phyloP scores from a whole-genome alignment of 2,797 vertebrate genomes.

The Eleutherodactylus coqui region DNA sequence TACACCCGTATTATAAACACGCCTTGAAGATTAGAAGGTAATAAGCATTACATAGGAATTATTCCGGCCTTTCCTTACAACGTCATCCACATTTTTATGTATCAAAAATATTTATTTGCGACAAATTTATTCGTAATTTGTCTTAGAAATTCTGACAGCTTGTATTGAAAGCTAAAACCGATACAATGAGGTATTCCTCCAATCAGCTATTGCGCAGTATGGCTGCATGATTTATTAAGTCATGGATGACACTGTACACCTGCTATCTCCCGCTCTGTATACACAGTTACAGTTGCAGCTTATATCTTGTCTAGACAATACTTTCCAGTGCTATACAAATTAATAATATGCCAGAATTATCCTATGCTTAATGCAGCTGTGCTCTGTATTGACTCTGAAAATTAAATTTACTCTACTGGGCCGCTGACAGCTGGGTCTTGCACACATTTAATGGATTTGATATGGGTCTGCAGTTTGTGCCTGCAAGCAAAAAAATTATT shows the following conservation, averaged over 20 bases:
- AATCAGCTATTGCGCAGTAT: not conserved
- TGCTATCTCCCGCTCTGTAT: constrained; percentile 20
- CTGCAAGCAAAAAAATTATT: constrained; percentile 77
- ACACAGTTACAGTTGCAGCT: constrained; percentile 69
- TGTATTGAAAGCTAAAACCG: not conserved
- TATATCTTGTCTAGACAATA: constrained; percentile 80
- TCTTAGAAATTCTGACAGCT: not conserved
- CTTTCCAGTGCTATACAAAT: constrained; percentile 79
- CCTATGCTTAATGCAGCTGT: constrained; percentile 81
- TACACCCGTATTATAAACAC: too few relatives aligned
- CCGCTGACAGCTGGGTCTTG: constrained; percentile 82
- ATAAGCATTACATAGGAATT: too few relatives aligned
- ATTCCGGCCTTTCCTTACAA: too few relatives aligned
- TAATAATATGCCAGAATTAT: constrained; percentile 81
- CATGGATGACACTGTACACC: not conserved
- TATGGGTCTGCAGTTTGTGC: constrained; percentile 73
- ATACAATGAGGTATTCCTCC: not conserved
- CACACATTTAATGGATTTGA: constrained; percentile 79
- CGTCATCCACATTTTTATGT: too few relatives aligned
- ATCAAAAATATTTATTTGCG: too few relatives aligned
- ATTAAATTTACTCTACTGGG: constrained; percentile 79
- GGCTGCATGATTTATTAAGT: not conserved
- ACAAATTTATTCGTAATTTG: not conserved
- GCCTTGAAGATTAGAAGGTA: too few relatives aligned
- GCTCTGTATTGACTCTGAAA: constrained; percentile 82